Percentiles rank a stretch among this genome's conserved stretches.
Evolutionary conservation across 2,888 invertebrate species (phyloP).

Genomic region (Cecidostiba fungosa): DNA sequence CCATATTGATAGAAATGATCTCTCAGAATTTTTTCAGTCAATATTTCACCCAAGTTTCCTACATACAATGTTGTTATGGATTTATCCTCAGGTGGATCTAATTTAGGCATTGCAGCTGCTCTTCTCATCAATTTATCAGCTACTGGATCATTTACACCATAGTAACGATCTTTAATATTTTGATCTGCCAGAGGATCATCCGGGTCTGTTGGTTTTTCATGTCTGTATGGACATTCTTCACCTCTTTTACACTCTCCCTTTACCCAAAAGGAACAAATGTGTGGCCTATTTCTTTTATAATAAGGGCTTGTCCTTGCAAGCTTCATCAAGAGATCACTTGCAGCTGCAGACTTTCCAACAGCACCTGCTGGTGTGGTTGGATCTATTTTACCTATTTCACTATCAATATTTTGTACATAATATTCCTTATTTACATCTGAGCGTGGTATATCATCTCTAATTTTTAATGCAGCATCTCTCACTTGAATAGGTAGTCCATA

Average conservation of each 20-base stretch:
- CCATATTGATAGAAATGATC: slow-evolving; percentile 99
- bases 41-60: slow-evolving; percentile 95
- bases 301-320: slow-evolving; percentile 96
- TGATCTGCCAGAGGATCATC: slow-evolving; percentile 98
- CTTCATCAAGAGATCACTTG: slow-evolving; percentile 91
- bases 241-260: slow-evolving; percentile 98
- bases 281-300: slow-evolving; percentile 96
- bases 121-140: slow-evolving; percentile 95
- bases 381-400: slow-evolving; percentile 83
- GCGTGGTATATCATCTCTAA: slow-evolving; percentile 94
- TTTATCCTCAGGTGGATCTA: slow-evolving; percentile 97
- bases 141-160: slow-evolving; percentile 97
- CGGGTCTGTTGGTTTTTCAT: slow-evolving; percentile 98
- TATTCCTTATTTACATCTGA: slow-evolving; percentile 98
- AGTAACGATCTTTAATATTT: slow-evolving; percentile 96
- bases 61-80: slow-evolving; percentile 98
- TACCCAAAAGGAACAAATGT: slow-evolving; percentile 99
- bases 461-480: slow-evolving; percentile 93
- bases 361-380: slow-evolving; percentile 82
- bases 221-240: slow-evolving; percentile 97
- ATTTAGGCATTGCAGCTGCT: slow-evolving; percentile 95
- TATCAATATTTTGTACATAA: slow-evolving; percentile 95
- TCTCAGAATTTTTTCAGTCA: slow-evolving; percentile 94
- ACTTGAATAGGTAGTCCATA: slow-evolving; percentile 95
- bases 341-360: slow-evolving; percentile 88